A percentile compares a stretch with the other conserved stretches of the same genome.
These are phyloP conservation scores for Styela clava DNA, from an alignment of 23 tunicate genomes.

Conservation along the genomic window DNA sequence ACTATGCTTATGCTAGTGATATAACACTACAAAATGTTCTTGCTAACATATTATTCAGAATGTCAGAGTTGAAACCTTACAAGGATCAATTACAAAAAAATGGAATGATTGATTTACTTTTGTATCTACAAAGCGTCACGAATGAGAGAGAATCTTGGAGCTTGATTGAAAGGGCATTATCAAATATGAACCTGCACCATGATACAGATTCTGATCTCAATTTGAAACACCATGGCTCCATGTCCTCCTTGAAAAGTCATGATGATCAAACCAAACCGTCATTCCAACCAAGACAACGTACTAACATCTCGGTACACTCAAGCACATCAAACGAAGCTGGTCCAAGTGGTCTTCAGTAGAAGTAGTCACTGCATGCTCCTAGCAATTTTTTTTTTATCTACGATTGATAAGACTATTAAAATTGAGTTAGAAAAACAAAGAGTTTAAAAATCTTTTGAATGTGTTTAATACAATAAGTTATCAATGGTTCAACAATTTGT, in stretches of 20 bases:
- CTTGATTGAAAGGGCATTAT: constrained; percentile 48
- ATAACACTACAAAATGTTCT: constrained; percentile 46
- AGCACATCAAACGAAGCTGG: background rate
- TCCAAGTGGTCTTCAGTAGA: background rate
- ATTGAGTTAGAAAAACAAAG: no score
- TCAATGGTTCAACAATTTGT: no score
- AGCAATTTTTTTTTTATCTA: no score
- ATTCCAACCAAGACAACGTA: background rate
- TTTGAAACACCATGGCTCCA: background rate
- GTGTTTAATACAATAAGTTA: no score
- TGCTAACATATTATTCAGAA: constrained; percentile 47
- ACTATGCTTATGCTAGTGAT: constrained; percentile 67
- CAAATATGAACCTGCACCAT: background rate
- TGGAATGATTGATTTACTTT: constrained; percentile 64
- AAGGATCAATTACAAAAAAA: constrained; percentile 46
- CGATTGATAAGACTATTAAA: no score
- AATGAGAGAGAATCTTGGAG: constrained; percentile 79
- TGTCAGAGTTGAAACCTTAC: constrained; percentile 50
- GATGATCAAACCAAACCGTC: background rate
- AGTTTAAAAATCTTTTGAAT: no score
- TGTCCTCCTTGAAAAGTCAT: background rate
- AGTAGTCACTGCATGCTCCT: no score
- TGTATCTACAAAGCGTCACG: constrained; percentile 55
- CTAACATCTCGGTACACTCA: background rate
- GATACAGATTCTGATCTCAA: background rate